A percentile compares a stretch with the other conserved stretches of the same genome.
Evolutionary conservation across 2,113 vertebrate species (phyloP).

Genomic region (Nettapus auritus): DNA sequence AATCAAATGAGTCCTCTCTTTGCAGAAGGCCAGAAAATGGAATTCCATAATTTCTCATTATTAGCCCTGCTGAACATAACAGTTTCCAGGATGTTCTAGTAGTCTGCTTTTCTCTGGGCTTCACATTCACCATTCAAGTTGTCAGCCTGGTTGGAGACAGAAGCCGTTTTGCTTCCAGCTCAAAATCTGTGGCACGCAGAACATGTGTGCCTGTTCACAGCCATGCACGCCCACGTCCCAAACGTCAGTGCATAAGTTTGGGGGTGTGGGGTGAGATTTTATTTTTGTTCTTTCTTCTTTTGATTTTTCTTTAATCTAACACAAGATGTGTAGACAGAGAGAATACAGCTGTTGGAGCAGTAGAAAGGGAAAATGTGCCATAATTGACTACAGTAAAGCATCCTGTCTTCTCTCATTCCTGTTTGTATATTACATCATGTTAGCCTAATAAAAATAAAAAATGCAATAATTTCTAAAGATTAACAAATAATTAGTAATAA

Average conservation of each 20-base stretch:
- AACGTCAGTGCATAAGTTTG: background rate
- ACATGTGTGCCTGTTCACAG: accelerated
- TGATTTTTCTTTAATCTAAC: slow-evolving; percentile 8
- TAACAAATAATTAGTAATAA: background rate
- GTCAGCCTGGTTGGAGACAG: background rate
- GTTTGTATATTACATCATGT: background rate
- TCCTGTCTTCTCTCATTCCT: background rate
- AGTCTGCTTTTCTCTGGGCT: background rate
- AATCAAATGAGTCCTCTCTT: background rate
- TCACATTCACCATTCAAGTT: accelerated
- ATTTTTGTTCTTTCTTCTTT: background rate
- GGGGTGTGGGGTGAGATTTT: background rate
- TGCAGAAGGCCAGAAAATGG: background rate
- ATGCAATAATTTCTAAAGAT: background rate
- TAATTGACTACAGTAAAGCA: background rate
- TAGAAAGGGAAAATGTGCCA: background rate
- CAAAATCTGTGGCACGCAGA: background rate
- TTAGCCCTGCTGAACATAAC: background rate
- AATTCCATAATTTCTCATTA: background rate
- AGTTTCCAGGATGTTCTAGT: too few species aligned
- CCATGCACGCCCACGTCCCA: background rate
- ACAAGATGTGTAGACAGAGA: background rate
- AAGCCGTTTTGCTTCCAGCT: background rate
- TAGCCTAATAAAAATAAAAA: background rate
- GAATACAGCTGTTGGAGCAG: background rate